Base-by-base conservation (phyloP, 1,140 invertebrate genomes). In the Euborellia annulipes region DNA sequence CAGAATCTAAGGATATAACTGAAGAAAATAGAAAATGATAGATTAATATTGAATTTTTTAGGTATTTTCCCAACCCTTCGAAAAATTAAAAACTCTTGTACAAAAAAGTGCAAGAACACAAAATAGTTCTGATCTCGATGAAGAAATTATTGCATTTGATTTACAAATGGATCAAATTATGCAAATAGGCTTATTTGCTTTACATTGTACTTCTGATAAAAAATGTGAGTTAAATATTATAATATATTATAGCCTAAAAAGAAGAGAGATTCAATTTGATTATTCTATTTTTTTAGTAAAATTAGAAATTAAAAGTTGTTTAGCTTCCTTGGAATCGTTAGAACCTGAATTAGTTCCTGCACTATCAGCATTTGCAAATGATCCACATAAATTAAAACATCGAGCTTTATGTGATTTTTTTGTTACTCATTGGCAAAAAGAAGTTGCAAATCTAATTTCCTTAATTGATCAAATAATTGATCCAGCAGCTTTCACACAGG, bases 171-270 rank as follows among this genome's bases (percentile, higher is more conserved):
- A 80, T 52, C 70, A 75, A 48, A 60, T 72, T 6, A 58, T 75
- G 56, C 75, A 78, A 54, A 76, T 80, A 54, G 76, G 75, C 37
- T 61, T 74, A 14, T 79, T 78, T 62, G 73, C 76, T n/a, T 67
- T 78, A 36, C 71, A 75, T 16, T 78, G 75, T 56, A 76, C 75
- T 22, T 70, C 65, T 38, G 69, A 77, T 59, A 60, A 62, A 43
- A 64, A 69, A 48, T 66, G 74, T 75, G 59, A 63, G 55, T 59
- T 60, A 34, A 44, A 38, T 42, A 16, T 40, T 40, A 41, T 50
- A 27, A 22, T 23, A 34, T 45, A 36, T 21, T 32, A 37, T 39
- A 18, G 36, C 27, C 21, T 41, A 44, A 38, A 32, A 48, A 36
- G 32, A 18, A 30, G 3, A 39, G 30, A 34, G 17, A 34, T 40